Percentiles rank a stretch among this genome's conserved stretches.
phyloP scores from a whole-genome alignment of 2,113 vertebrate genomes.

The Genyomyrus donnyi region DNA sequence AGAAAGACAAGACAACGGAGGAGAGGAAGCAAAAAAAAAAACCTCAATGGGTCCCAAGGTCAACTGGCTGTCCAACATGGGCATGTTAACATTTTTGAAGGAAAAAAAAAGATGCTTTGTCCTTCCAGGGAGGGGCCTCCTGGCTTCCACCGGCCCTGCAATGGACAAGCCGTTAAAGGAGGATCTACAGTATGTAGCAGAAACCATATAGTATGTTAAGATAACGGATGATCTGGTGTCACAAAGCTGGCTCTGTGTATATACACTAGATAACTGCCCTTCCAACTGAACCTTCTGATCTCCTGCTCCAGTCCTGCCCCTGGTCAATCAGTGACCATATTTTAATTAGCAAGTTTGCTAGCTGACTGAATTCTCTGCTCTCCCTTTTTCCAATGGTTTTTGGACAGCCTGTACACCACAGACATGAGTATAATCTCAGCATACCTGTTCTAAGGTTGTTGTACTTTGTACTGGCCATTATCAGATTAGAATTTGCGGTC shows the following conservation, averaged over 20 bases:
- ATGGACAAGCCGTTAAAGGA: background rate
- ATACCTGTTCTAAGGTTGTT: background rate
- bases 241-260: background rate
- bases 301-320: background rate
- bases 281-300: background rate
- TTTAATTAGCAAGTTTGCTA: background rate
- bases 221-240: background rate
- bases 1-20: no score
- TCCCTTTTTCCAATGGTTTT: background rate
- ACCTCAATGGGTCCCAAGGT: no score
- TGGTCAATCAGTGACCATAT: background rate
- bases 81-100: no score
- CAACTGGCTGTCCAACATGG: no score
- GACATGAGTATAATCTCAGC: background rate
- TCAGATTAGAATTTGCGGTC: background rate
- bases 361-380: background rate
- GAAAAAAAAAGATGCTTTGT: background rate
- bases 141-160: background rate
- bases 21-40: no score
- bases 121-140: background rate
- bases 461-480: background rate
- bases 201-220: background rate
- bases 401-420: background rate
- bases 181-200: background rate
- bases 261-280: background rate